phyloP scores from a whole-genome alignment of 2,888 invertebrate genomes.

The Notocelia uddmanniana region DNA sequence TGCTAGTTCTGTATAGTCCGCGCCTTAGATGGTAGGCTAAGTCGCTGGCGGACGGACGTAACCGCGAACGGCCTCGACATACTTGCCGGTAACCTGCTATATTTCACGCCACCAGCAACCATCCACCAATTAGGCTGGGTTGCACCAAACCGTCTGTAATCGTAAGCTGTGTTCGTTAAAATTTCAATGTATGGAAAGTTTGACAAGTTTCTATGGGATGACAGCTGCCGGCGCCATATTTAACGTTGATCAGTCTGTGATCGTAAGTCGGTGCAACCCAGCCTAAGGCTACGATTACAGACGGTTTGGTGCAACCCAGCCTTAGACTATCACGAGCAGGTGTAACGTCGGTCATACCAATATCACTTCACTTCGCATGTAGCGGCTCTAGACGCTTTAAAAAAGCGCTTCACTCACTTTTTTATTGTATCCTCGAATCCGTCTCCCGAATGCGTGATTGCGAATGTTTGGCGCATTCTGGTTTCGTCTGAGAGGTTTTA shows the following conservation, averaged over 20 bases:
- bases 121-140: too few relatives aligned
- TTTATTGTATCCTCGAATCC: background rate
- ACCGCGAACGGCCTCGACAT: slow-evolving; percentile 64
- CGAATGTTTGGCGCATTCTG: background rate
- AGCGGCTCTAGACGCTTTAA: background rate
- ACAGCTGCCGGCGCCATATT: too few relatives aligned
- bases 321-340: slow-evolving; percentile 12
- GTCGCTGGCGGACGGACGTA: slow-evolving; percentile 51
- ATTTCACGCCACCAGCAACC: slow-evolving; percentile 34
- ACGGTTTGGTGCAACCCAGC: too few relatives aligned
- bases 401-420: background rate
- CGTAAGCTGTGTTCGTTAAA: too few relatives aligned
- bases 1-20: background rate
- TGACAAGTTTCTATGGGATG: too few relatives aligned
- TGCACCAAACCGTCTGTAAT: too few relatives aligned
- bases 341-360: background rate
- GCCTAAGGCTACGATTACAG: too few relatives aligned
- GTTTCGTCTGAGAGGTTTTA: background rate
- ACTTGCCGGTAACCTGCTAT: slow-evolving; percentile 45
- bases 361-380: background rate
- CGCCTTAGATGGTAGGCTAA: slow-evolving; percentile 4
- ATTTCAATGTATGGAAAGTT: too few relatives aligned
- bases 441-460: background rate
- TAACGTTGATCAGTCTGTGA: too few relatives aligned
- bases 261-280: too few relatives aligned